Evolutionary conservation across 2,888 invertebrate species (phyloP).

Genomic region (Mantis religiosa): DNA sequence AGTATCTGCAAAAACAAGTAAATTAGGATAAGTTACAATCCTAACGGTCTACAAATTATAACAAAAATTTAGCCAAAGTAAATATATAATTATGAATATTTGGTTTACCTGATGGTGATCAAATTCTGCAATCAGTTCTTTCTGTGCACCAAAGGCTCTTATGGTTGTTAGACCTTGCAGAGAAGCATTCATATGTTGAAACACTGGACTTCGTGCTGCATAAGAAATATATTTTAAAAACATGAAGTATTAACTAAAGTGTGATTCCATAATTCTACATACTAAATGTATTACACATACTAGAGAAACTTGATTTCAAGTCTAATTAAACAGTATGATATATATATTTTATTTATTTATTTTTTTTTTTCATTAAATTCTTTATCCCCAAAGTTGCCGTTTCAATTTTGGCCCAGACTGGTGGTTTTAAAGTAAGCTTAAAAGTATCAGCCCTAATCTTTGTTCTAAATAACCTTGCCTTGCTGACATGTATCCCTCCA

Average conservation of each 20-base stretch:
- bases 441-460: no score
- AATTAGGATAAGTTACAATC: neutral
- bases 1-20: neutral
- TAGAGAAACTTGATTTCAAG: no score
- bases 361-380: no score
- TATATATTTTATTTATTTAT: no score
- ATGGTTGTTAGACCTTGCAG: slow-evolving; percentile 89
- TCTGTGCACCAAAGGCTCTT: slow-evolving; percentile 79
- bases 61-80: neutral
- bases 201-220: slow-evolving; percentile 90
- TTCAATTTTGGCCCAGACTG: no score
- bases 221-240: neutral
- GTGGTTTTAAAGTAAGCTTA: no score
- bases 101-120: slow-evolving; percentile 66
- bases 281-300: no score
- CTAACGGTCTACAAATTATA: neutral
- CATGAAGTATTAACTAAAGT: neutral
- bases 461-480: no score
- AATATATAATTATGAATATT: neutral
- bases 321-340: no score
- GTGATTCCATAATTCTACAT: no score
- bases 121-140: slow-evolving; percentile 72
- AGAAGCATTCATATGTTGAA: slow-evolving; percentile 85
- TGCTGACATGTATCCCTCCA: no score
- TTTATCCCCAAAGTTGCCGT: no score